A percentile compares a stretch with the other conserved stretches of the same genome.
phyloP scores from a whole-genome alignment of 2,888 invertebrate genomes.

The Holacanthella duospinosa region DNA sequence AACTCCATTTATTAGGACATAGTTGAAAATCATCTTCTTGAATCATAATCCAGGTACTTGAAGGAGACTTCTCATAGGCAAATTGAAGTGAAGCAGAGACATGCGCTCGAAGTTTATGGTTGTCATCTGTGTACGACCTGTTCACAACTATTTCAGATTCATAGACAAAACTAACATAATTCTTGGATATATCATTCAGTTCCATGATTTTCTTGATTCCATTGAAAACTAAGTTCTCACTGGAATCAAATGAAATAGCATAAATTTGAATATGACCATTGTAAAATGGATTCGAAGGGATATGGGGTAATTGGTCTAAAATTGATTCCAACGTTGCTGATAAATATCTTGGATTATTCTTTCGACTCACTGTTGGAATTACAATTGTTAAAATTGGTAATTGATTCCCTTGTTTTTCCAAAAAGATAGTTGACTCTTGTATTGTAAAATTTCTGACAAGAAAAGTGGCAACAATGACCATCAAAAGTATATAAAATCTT shows the following conservation, averaged over 20 bases:
- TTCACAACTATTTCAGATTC: background rate
- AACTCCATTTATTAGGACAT: background rate
- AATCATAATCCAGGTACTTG: background rate
- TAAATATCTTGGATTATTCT: background rate
- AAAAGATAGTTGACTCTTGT: background rate
- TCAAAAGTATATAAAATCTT: background rate
- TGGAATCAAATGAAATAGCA: background rate
- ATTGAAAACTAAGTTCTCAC: background rate
- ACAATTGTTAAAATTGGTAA: background rate
- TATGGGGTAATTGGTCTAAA: background rate
- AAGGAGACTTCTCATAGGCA: background rate
- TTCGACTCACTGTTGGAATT: background rate
- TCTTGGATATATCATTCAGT: background rate
- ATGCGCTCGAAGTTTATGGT: background rate
- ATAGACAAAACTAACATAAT: background rate
- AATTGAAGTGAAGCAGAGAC: background rate
- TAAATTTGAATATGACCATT: background rate
- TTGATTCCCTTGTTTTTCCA: no score
- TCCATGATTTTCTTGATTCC: background rate
- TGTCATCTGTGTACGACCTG: background rate
- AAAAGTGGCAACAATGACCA: background rate
- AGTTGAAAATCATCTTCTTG: conserved; percentile 3
- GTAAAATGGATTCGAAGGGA: background rate
- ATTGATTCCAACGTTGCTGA: background rate
- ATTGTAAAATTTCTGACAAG: background rate